Percentiles rank a stretch among this genome's conserved stretches.
phyloP scores from a whole-genome alignment of 1,140 invertebrate genomes.

The Drosophila seguyi region DNA sequence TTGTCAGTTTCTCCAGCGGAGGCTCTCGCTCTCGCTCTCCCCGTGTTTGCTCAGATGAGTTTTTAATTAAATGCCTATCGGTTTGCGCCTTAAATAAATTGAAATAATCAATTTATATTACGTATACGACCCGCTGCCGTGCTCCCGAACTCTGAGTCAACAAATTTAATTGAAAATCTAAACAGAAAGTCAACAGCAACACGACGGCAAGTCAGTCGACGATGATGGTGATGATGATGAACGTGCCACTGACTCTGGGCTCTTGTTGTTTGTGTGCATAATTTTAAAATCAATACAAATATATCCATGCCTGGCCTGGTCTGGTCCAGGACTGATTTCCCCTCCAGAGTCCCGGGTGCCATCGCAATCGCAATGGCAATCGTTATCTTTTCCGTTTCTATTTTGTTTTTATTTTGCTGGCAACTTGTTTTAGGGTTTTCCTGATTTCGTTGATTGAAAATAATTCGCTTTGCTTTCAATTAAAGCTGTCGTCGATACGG shows the following conservation, averaged over 20 bases:
- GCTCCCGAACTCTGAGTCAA: constrained; percentile 60
- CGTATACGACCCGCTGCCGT: constrained; percentile 58
- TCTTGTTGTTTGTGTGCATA: constrained; percentile 80
- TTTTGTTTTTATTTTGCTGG: background rate
- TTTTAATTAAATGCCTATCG: constrained; percentile 83
- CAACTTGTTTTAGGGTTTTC: constrained; percentile 38
- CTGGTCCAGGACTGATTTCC: constrained; percentile 30
- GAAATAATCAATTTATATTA: constrained; percentile 84
- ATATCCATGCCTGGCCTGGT: constrained; percentile 69
- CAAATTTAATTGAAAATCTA: constrained; percentile 85
- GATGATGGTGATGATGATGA: constrained; percentile 28
- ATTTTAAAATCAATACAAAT: constrained; percentile 85
- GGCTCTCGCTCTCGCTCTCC: constrained; percentile 1
- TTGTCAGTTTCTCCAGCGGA: constrained; percentile 12
- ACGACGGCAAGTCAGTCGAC: constrained; percentile 46
- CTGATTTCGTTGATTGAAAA: constrained; percentile 72
- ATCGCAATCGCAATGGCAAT: constrained; percentile 6
- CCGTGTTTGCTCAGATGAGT: constrained; percentile 79
- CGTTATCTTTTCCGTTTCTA: constrained; percentile 31
- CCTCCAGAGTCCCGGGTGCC: background rate
- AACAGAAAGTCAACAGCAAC: constrained; percentile 79
- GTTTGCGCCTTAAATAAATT: constrained; percentile 81
- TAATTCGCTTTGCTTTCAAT: constrained; percentile 78
- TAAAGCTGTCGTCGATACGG: constrained; percentile 74
- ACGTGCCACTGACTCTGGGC: constrained; percentile 48